Base-by-base conservation (phyloP, 2,113 vertebrate genomes). In the Lepidothrix coronata region DNA sequence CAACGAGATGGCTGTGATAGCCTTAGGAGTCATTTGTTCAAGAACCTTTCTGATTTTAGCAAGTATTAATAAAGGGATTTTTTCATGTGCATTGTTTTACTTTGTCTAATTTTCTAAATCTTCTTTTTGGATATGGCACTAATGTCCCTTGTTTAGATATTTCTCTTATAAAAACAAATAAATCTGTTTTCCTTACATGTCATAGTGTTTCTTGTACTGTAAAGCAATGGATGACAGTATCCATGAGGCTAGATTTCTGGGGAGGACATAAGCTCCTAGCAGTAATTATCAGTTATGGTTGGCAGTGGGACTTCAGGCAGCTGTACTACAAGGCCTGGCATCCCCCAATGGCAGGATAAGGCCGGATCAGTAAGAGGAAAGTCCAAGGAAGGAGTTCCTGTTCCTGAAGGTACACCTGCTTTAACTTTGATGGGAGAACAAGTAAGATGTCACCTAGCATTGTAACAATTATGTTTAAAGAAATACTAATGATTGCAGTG, bases 261-360 rank as follows among this genome's bases (percentile, higher is more conserved):
- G 43, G 43, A 58, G 48, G 44, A 41, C 39, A 25, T 65, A 73
- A 81, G 31, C 24, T 85, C 16, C 63, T 5, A 67, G 61, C 33
- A 85, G 28, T 59, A 78, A 78, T 86, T 89, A 84, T n/a, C 37
- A 61, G 51, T 49, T 19, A 27, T 21, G 22, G 30, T 44, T 77
- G 65, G n/a, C 74, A 70, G 51, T 27, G 41, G 62, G 23, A 71
- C 22, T 73, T 49, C 41, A 55, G 27, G 44, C 57, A 85, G 43
- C 44, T 78, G 22, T 57, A 28, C 33, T 44, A 19, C 4, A 13
- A 66, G 44, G n/a, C 61, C 66, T 85, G 44, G 21, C 30, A 75
- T 52, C 24, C 30, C 37, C 1, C 0, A 54, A 31, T 0, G 7
- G 14, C 7, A 15, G 11, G 2, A n/a, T 57, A 48, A 89, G 77